Evolutionary conservation across 2,113 vertebrate genomes (phyloP).

Genomic region (Lepus americanus): DNA sequence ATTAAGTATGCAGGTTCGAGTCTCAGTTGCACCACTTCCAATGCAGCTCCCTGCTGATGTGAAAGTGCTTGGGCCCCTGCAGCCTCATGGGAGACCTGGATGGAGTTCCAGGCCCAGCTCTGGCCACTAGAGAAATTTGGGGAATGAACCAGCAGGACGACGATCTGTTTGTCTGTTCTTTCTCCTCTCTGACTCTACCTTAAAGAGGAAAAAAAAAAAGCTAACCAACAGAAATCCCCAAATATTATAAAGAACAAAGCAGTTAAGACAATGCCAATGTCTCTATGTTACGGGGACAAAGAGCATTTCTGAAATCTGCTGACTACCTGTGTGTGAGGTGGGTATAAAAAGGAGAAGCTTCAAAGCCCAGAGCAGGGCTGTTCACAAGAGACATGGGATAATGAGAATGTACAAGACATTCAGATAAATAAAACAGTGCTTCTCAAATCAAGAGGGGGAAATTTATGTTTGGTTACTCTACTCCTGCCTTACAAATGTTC

Average conservation of each 20-base stretch:
- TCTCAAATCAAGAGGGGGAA: not conserved
- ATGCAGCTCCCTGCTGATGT: too few species aligned
- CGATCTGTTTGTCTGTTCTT: too few species aligned
- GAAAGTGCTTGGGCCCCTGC: too few species aligned
- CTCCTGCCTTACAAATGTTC: not conserved
- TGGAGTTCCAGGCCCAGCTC: too few species aligned
- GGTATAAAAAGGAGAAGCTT: not conserved
- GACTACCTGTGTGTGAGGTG: not conserved
- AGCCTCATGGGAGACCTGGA: too few species aligned
- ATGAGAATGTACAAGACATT: rapidly evolving
- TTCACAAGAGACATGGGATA: not conserved
- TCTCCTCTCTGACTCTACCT: too few species aligned
- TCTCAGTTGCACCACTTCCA: too few species aligned
- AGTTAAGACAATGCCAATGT: not conserved
- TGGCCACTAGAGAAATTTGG: too few species aligned
- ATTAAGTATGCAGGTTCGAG: too few species aligned
- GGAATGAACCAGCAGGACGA: too few species aligned
- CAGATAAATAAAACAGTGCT: rapidly evolving
- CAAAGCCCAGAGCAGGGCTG: not conserved
- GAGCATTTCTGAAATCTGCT: not conserved
- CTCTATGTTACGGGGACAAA: not conserved
- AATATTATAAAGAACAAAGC: not conserved
- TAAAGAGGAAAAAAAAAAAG: too few species aligned
- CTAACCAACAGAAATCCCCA: not conserved
- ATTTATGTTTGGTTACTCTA: not conserved